Conservation (phyloP, 2,888 invertebrate genomes). For the Serripes groenlandicus region DNA sequence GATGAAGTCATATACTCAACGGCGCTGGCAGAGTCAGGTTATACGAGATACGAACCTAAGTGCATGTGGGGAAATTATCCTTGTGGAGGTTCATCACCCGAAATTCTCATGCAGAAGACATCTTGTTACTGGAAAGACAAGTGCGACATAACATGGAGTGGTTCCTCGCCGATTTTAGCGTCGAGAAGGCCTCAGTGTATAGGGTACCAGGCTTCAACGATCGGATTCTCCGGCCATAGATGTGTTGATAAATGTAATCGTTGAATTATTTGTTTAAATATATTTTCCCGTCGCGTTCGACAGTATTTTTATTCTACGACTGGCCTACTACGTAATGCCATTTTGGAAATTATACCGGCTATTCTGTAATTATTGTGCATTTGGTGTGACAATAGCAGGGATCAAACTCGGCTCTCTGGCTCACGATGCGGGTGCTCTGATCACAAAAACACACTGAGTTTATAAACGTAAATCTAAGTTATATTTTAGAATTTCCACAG, state of each 20-base stretch:
- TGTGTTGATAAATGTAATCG: constrained; percentile 68
- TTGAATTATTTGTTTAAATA: no score
- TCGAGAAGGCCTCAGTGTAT: constrained; percentile 53
- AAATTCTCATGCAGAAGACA: constrained; percentile 61
- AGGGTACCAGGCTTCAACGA: constrained; percentile 43
- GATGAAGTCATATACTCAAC: constrained; percentile 62
- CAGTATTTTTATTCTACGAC: no score
- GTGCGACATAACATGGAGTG: constrained; percentile 65
- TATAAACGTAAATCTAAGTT: no score
- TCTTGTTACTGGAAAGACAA: constrained; percentile 66
- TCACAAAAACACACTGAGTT: no score
- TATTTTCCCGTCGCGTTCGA: no score
- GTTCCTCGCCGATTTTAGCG: constrained; percentile 49
- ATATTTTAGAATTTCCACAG: no score
- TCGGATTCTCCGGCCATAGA: constrained; percentile 58
- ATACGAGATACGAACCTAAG: constrained; percentile 34
- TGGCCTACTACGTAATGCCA: no score
- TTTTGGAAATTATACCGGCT: no score
- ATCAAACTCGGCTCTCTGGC: no score
- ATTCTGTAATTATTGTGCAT: no score
- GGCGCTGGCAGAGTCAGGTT: constrained; percentile 43
- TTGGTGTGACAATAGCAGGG: no score
- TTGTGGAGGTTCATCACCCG: constrained; percentile 66
- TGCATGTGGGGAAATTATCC: constrained; percentile 41
- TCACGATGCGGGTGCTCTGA: no score